These are phyloP conservation scores for Coboldia fuscipes DNA, from an alignment of 1,140 invertebrate genomes.

Conservation along the genomic window DNA sequence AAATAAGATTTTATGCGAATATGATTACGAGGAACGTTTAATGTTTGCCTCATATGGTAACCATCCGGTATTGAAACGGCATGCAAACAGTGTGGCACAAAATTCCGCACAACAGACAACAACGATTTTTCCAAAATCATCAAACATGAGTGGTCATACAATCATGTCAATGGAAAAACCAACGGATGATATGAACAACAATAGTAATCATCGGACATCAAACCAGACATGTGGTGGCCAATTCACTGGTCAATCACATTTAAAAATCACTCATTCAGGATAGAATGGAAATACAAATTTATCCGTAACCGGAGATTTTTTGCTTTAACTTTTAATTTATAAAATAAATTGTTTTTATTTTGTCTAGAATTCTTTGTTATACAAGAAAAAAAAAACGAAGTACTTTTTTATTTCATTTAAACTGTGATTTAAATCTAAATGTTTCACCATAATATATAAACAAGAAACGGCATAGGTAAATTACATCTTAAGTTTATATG, in stretches of 20 bases:
- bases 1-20: conserved; percentile 93
- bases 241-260: background rate
- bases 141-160: background rate
- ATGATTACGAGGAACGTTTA: conserved; percentile 85
- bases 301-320: no score
- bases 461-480: no score
- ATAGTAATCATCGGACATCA: background rate
- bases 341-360: no score
- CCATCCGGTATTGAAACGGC: conserved; percentile 76
- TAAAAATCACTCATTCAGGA: background rate
- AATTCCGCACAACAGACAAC: conserved; percentile 12
- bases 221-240: background rate
- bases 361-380: no score
- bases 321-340: no score
- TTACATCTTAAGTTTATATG: no score
- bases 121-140: background rate
- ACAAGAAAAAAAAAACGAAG: no score
- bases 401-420: no score
- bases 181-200: background rate
- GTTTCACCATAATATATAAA: no score
- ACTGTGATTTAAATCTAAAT: no score
- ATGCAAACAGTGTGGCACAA: conserved; percentile 31
- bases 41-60: conserved; percentile 82
- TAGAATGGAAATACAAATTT: no score
- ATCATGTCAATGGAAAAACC: background rate